Evolutionary conservation across 2,113 vertebrate genomes (phyloP).

Genomic region (Thunnus thynnus): DNA sequence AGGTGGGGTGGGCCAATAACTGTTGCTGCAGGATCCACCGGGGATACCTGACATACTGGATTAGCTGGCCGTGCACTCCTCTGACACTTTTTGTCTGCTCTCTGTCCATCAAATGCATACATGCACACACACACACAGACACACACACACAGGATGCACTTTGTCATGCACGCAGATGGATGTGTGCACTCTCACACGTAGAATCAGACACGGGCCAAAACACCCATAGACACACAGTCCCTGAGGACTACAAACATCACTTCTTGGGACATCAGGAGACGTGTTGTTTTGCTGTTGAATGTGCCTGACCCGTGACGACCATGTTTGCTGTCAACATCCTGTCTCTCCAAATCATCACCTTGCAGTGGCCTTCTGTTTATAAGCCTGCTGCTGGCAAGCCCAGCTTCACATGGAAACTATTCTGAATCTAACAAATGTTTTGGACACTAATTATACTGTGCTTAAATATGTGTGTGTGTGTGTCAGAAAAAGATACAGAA

Average conservation of each 20-base stretch:
- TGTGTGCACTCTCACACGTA: constrained; percentile 24
- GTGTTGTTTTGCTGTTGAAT: constrained; percentile 62
- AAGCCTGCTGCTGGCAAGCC: constrained; percentile 24
- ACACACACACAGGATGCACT: background rate
- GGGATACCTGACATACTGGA: constrained; percentile 74
- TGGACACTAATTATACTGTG: background rate
- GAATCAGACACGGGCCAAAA: constrained; percentile 46
- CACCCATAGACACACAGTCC: constrained; percentile 51
- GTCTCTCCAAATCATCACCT: constrained; percentile 69
- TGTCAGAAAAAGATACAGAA: background rate
- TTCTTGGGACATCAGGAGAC: constrained; percentile 61
- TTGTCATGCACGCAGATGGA: constrained; percentile 22
- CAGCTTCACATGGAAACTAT: background rate
- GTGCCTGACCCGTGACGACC: constrained; percentile 64
- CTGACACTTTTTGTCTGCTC: constrained; percentile 71
- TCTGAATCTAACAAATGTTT: constrained; percentile 12
- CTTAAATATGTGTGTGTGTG: background rate
- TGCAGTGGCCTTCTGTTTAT: constrained; percentile 20
- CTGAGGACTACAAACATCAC: constrained; percentile 70
- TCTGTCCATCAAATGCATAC: constrained; percentile 54
- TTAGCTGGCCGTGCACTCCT: constrained; percentile 61
- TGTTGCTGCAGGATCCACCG: constrained; percentile 50
- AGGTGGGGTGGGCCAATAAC: constrained; percentile 42
- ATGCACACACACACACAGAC: constrained; percentile 7
- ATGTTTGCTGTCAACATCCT: constrained; percentile 71